Evolutionary conservation across 2,888 invertebrate species (phyloP), one percentile per base, ranked within the genome.

Genomic region (Camponotus fellah): DNA sequence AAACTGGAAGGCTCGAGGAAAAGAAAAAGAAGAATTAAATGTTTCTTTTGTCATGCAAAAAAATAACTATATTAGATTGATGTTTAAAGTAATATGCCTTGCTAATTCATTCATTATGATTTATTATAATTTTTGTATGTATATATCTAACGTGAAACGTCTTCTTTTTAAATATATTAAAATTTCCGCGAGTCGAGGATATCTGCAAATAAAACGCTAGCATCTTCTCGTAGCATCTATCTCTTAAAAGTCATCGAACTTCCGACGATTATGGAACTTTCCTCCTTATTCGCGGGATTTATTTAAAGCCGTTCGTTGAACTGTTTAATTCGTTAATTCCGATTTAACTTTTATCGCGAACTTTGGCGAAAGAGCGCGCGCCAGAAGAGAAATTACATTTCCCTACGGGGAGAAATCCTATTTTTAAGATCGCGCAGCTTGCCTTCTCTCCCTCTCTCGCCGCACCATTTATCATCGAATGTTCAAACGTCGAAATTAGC

Each of bases 251-350:
- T 71, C 79, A 60, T 79, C 71, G 79, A 60, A 71, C 71, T 79
- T 79, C 4, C 60, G 46, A 71, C 79, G 60, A 71, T 71, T 79
- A 79, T 71, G 60, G 21, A 71, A 79, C 17, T 79, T 79, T 43
- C 34, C 34, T 58, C 12, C 79, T 71, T 37, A 46, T 49, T 71
- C 60, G 26, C 71, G 17, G 60, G 34, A 46, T 58, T 79, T 75
- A 71, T 85, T 85, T 84, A 71, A 80, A 84, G 75, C 68, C 69
- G 62, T 21, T 60, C 65, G 69, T 60, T 80, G 84, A 84, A 75
- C 74, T 64, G 80, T 85, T 71, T 84, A 72, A 76, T 71, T 77
- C 56, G 58, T 74, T 85, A 68, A 81, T 83, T 58, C 79, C 79
- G 79, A 79, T 79, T 79, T 79, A 79, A 79, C 79, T 79, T 53